Conservation (phyloP, 2,797 vertebrate species). For the Notoglanidium macrostoma region DNA sequence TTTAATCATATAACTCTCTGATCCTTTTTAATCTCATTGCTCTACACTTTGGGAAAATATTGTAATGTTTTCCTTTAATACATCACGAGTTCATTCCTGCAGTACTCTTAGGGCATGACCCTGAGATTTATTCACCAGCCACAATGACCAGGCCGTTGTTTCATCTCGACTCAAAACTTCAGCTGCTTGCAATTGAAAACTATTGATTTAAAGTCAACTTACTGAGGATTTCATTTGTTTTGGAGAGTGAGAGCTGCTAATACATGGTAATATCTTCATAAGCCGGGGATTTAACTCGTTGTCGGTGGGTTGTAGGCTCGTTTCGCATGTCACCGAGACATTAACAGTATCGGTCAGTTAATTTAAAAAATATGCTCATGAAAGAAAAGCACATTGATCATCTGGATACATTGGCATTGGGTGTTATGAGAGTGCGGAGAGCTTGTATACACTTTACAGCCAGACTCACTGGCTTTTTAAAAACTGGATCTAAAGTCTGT, state of each 20-base stretch:
- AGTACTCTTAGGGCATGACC: slow-evolving; percentile 30
- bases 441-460: slow-evolving; percentile 49
- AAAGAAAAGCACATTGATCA: slow-evolving; percentile 58
- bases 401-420: slow-evolving; percentile 28
- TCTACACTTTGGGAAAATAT: slow-evolving; percentile 21
- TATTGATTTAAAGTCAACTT: slow-evolving; percentile 92
- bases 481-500: slow-evolving; percentile 40
- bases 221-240: slow-evolving; percentile 92
- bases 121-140: slow-evolving; percentile 44
- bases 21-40: background rate
- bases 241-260: slow-evolving; percentile 85
- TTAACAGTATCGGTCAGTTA: slow-evolving; percentile 49
- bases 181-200: slow-evolving; percentile 88
- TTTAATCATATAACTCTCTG: slow-evolving; percentile 2
- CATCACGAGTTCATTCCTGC: slow-evolving; percentile 14
- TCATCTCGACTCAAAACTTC: slow-evolving; percentile 74
- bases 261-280: slow-evolving; percentile 85
- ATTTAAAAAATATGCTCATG: slow-evolving; percentile 56
- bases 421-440: slow-evolving; percentile 40
- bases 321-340: slow-evolving; percentile 69
- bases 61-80: slow-evolving; percentile 36
- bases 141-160: slow-evolving; percentile 46
- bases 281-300: slow-evolving; percentile 76
- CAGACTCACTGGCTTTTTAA: slow-evolving; percentile 53
- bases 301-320: slow-evolving; percentile 69